phyloP scores from a whole-genome alignment of 2,888 invertebrate genomes.

The Drepana falcataria region DNA sequence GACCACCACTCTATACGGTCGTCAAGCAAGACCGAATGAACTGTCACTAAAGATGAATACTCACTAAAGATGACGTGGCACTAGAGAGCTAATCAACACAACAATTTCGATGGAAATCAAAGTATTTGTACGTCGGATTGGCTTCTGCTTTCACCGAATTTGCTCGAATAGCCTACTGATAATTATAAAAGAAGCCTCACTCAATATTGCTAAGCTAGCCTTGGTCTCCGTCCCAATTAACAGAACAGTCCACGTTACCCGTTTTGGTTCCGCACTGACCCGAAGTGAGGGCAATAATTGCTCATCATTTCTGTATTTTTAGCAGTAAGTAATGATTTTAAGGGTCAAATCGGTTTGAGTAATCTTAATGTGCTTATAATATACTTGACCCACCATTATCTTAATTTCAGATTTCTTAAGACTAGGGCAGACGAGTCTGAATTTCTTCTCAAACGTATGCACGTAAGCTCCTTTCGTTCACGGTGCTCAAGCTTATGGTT shows the following conservation, averaged over 20 bases:
- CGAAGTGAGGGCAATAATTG: slow-evolving; percentile 3
- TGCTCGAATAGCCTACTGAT: slow-evolving; percentile 17
- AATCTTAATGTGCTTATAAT: too few relatives aligned
- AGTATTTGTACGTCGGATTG: slow-evolving; percentile 10
- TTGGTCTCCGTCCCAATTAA: slow-evolving; percentile 38
- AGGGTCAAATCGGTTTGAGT: background rate
- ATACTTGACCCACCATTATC: too few relatives aligned
- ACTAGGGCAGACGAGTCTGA: too few relatives aligned
- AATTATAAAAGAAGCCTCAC: slow-evolving; percentile 36
- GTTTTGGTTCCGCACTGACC: slow-evolving; percentile 22
- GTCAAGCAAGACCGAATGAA: too few relatives aligned
- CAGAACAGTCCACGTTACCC: slow-evolving; percentile 28
- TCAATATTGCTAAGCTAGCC: slow-evolving; percentile 34
- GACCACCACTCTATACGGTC: too few relatives aligned
- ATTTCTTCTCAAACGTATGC: too few relatives aligned
- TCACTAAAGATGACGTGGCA: background rate
- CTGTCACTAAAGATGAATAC: too few relatives aligned
- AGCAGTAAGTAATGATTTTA: background rate
- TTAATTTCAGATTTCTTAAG: too few relatives aligned
- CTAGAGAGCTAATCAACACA: background rate
- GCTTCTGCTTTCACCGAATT: slow-evolving; percentile 14
- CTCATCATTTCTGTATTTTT: background rate
- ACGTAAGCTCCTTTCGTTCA: too few relatives aligned
- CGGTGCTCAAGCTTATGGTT: too few relatives aligned
- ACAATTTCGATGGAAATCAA: slow-evolving; percentile 5